Base-by-base conservation (phyloP, 2,888 invertebrate species). In the Hypercompe scribonia region DNA sequence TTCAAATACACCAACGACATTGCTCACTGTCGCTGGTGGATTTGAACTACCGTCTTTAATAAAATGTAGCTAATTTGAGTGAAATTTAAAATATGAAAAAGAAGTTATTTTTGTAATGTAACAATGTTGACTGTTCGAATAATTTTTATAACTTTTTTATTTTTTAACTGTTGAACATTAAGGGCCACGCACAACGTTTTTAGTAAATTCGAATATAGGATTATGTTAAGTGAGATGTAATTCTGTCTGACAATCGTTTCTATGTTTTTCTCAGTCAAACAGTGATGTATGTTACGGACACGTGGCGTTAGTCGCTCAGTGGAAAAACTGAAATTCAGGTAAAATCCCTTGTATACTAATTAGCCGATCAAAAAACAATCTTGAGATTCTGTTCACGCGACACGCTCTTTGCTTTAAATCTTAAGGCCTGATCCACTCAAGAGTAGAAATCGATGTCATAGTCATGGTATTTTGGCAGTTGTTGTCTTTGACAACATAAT, bases 111-210 rank as follows among this genome's bases (percentile, higher is more conserved):
- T 64, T 71, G 54, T 67, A 54, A 76, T 70, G 24, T 66, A 33
- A 24, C 24, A 46, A 74, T 83, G 77, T 83, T 82, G 81, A 83
- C 79, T 81, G 81, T 67, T 75, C 71, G 28, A 66, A 28, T 61
- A 24, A 31, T 21, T 33, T 1, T 31, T 34, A n/a, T 33, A 46
- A 11, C 15, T 18, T 15, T 42, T 34, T 18, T 31, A 18, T 1
- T 28, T 61, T 31, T 61, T 61, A 31, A 31, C 28, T 15, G 28
- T 28, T 3, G 13, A 58, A 31, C 31, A 58, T 61, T 7, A 15
- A 31, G 61, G 61, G 61, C 61, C 61, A 61, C 61, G 18, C 58
- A 58, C 31, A 31, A 18, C 5, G 8, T 61, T 61, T 61, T 31
- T 31, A 15, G 8, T 31, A 15, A 18, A 58, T 3, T 58, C 10